phyloP scores from a whole-genome alignment of 2,797 vertebrate genomes.

The Buceros bicornis region DNA sequence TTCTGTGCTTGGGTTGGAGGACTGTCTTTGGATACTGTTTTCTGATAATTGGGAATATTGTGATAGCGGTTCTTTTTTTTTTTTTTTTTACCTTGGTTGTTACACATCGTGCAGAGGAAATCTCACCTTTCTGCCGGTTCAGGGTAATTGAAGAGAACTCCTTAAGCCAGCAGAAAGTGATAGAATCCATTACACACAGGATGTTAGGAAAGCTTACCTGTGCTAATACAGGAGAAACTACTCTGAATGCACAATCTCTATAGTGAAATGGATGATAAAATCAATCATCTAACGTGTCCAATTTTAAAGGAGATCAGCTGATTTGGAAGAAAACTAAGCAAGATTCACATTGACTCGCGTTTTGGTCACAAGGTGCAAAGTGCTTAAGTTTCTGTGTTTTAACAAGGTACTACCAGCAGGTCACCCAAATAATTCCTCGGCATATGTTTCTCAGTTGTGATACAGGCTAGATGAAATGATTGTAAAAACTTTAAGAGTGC shows the following conservation, averaged over 20 bases:
- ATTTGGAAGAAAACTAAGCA: not conserved
- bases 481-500: not conserved
- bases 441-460: not conserved
- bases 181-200: not conserved
- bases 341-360: not conserved
- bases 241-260: not conserved
- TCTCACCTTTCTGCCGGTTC: not conserved
- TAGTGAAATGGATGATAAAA: not conserved
- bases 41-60: not conserved
- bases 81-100: not conserved
- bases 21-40: not conserved
- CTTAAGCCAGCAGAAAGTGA: not conserved
- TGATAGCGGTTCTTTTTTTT: fast-evolving
- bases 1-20: fast-evolving
- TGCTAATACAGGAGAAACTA: not conserved
- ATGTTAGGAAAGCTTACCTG: not conserved
- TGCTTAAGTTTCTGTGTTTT: not conserved
- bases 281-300: not conserved
- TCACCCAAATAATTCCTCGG: not conserved
- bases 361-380: not conserved
- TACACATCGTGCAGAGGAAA: not conserved
- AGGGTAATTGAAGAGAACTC: not conserved
- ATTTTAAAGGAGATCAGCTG: not conserved
- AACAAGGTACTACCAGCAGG: not conserved
- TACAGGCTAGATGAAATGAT: not conserved